phyloP scores from a whole-genome alignment of 2,888 invertebrate genomes.

The Crepidodera aurea region DNA sequence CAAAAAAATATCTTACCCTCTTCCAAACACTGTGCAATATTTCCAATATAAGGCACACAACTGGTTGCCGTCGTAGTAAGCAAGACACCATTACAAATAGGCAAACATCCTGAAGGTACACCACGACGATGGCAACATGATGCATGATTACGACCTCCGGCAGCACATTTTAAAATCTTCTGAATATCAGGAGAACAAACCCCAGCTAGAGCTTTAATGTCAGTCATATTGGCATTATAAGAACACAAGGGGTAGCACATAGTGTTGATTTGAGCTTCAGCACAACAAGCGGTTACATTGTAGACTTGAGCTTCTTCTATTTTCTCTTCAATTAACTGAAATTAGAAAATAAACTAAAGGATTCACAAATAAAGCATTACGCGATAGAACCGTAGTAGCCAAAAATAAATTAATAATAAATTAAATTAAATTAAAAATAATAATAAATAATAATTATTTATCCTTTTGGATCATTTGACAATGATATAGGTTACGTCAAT shows the following conservation, averaged over 20 bases:
- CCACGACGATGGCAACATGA: slow-evolving; percentile 78
- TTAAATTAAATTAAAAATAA: neutral
- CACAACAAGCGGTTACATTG: slow-evolving; percentile 83
- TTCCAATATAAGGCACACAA: slow-evolving; percentile 83
- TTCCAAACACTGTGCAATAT: slow-evolving; percentile 85
- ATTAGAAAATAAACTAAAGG: slow-evolving; percentile 34
- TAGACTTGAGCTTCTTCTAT: slow-evolving; percentile 69
- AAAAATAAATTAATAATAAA: neutral
- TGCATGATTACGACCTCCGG: slow-evolving; percentile 77
- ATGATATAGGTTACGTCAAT: too few species aligned
- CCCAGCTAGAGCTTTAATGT: slow-evolving; percentile 75
- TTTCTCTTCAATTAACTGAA: slow-evolving; percentile 68
- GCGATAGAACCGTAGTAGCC: too few species aligned
- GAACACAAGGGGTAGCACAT: slow-evolving; percentile 81
- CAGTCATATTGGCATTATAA: slow-evolving; percentile 83
- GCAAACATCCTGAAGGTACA: slow-evolving; percentile 73
- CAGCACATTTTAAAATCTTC: slow-evolving; percentile 71
- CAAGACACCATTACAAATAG: slow-evolving; percentile 76
- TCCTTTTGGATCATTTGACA: too few species aligned
- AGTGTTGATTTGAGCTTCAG: slow-evolving; percentile 71
- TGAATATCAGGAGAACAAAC: slow-evolving; percentile 81
- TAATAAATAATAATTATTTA: too few species aligned
- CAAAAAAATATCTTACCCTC: slow-evolving; percentile 68
- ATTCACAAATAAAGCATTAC: too few species aligned
- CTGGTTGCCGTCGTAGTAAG: slow-evolving; percentile 70